Evolutionary conservation across 1,140 invertebrate genomes (phyloP).

Genomic region (Tribolium madens): DNA sequence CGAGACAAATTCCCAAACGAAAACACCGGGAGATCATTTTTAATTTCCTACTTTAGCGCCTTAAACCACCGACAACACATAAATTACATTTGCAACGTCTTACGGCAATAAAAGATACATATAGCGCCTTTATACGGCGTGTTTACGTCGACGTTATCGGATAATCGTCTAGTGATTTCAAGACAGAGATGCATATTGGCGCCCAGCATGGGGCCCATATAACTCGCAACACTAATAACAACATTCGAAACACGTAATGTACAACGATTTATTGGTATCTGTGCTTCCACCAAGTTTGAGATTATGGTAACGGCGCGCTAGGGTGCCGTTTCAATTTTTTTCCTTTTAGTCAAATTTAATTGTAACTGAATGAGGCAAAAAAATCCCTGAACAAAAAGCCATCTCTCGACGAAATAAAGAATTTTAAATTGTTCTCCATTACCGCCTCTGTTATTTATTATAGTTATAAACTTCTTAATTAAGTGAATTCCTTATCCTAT

Average conservation of each 20-base stretch:
- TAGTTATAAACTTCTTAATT: slow-evolving; percentile 31
- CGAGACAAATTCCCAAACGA: slow-evolving; percentile 1
- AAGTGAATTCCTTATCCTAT: slow-evolving; percentile 19
- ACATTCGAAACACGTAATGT: slow-evolving; percentile 3
- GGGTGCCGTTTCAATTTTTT: not conserved
- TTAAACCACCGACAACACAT: slow-evolving; percentile 7
- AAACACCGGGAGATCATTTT: slow-evolving; percentile 21
- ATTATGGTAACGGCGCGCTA: not conserved
- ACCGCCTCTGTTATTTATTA: slow-evolving; percentile 22
- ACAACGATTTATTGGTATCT: slow-evolving; percentile 10
- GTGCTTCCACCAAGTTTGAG: not conserved
- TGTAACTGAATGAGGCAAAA: slow-evolving; percentile 14
- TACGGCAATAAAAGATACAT: not conserved
- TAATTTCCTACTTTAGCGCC: slow-evolving; percentile 7
- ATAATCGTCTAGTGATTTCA: not conserved
- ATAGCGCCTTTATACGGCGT: not conserved
- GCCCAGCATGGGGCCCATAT: not conserved
- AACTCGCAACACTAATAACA: not conserved
- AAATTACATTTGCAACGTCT: slow-evolving; percentile 13
- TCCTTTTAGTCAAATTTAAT: slow-evolving; percentile 2
- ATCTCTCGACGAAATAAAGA: not conserved
- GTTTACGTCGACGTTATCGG: not conserved
- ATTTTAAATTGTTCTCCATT: slow-evolving; percentile 19
- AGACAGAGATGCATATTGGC: not conserved
- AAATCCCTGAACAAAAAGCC: not conserved